A percentile compares a stretch with the other conserved stretches of the same genome.
Evolutionary conservation across 2,888 invertebrate genomes (phyloP).

Genomic region (Spodoptera exigua): DNA sequence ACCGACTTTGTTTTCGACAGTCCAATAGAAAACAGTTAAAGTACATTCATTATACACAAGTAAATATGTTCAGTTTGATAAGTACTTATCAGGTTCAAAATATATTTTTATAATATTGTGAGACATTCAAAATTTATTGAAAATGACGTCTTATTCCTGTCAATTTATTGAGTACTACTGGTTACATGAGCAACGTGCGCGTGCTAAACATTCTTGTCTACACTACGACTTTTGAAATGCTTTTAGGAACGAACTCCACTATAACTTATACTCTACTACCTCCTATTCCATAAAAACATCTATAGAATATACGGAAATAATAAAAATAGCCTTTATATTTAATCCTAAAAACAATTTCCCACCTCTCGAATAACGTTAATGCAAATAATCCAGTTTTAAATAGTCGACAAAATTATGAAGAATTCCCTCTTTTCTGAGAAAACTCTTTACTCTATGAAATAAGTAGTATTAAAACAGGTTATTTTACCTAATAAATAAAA

Average conservation of each 20-base stretch:
- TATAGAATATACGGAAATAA: not conserved
- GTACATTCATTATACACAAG: not conserved
- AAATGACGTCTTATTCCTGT: no score
- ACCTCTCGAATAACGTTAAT: constrained; percentile 29
- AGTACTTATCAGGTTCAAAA: no score
- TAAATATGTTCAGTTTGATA: not conserved
- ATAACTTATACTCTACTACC: no score
- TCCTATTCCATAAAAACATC: no score
- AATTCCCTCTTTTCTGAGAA: constrained; percentile 48
- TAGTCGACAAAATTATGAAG: constrained; percentile 48
- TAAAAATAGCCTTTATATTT: not conserved
- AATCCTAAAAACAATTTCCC: constrained; percentile 24
- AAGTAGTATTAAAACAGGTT: constrained; percentile 49
- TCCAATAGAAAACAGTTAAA: constrained; percentile 13
- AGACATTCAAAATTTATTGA: no score
- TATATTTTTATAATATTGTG: no score
- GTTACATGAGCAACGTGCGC: no score
- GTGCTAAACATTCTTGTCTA: no score
- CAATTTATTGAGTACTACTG: no score
- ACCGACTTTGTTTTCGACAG: constrained; percentile 27
- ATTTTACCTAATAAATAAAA: constrained; percentile 41
- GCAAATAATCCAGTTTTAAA: constrained; percentile 59
- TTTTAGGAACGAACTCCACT: no score
- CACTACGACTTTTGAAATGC: no score
- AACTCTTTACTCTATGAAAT: constrained; percentile 33